Percentiles rank a stretch among this genome's conserved stretches.
Evolutionary conservation across 1,140 invertebrate species (phyloP).

Genomic region (Pogonus chalceus): DNA sequence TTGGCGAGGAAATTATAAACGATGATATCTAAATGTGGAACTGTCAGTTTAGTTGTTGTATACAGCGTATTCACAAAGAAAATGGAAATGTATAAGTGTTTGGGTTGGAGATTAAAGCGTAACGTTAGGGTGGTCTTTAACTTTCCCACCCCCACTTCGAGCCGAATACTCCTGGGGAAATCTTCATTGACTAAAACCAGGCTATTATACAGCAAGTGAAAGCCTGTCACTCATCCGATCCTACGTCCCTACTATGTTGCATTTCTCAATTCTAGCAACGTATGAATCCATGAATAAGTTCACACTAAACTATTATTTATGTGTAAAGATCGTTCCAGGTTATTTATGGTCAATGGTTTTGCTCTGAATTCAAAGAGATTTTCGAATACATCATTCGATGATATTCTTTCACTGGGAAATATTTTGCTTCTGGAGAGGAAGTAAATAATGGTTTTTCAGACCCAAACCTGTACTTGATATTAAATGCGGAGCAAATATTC

Average conservation of each 20-base stretch:
- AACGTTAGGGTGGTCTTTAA: background rate
- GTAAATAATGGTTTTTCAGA: background rate
- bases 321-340: conserved; percentile 2
- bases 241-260: conserved; percentile 1
- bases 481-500: background rate
- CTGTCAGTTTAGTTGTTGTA: background rate
- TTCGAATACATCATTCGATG: background rate
- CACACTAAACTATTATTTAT: conserved; percentile 6
- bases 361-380: background rate
- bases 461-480: background rate
- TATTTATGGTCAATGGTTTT: conserved; percentile 6
- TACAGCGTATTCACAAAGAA: background rate
- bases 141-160: background rate
- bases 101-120: conserved; percentile 4
- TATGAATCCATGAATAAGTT: conserved; percentile 6
- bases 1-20: background rate
- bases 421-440: background rate
- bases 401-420: conserved; percentile 1
- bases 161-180: background rate
- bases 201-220: background rate
- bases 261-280: too few relatives aligned
- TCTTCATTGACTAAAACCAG: background rate
- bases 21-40: background rate
- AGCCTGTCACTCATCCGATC: conserved; percentile 1
- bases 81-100: background rate